Evolutionary conservation across 2,113 vertebrate species (phyloP).

Genomic region (Brevimyrus niger): DNA sequence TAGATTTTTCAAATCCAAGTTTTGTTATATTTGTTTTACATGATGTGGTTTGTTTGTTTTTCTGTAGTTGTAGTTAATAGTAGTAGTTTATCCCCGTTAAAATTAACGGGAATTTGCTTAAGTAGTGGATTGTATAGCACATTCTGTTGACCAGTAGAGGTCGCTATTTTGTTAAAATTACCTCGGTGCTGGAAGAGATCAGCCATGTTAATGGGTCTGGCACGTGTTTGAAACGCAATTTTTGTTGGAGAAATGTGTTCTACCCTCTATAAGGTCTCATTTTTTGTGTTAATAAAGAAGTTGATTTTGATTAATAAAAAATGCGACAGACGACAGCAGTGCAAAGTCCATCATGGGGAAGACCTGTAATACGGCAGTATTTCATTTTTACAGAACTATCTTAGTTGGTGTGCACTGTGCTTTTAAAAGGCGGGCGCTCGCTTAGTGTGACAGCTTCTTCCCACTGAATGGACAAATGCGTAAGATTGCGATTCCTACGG

Average conservation of each 20-base stretch:
- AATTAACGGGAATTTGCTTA: not conserved
- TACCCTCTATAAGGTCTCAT: not conserved
- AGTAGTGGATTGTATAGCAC: not conserved
- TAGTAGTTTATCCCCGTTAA: not conserved
- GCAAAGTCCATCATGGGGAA: not conserved
- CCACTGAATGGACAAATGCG: not conserved
- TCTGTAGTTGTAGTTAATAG: not conserved
- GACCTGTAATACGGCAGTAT: not conserved
- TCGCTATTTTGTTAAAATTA: not conserved
- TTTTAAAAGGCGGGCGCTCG: constrained; percentile 7
- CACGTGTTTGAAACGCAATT: not conserved
- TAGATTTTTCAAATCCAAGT: not conserved
- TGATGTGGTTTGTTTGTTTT: not conserved
- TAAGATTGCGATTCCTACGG: not conserved
- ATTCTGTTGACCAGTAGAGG: not conserved
- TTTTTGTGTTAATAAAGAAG: not conserved
- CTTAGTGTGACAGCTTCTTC: not conserved
- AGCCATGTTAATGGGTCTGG: not conserved
- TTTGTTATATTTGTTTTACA: not conserved
- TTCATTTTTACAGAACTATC: not conserved
- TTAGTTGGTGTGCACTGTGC: not conserved
- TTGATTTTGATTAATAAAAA: not conserved
- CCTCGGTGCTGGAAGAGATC: not conserved
- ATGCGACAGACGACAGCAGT: not conserved
- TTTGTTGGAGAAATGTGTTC: not conserved